Base-by-base conservation (phyloP, 1,140 invertebrate species). In the Phenacoccus solenopsis region DNA sequence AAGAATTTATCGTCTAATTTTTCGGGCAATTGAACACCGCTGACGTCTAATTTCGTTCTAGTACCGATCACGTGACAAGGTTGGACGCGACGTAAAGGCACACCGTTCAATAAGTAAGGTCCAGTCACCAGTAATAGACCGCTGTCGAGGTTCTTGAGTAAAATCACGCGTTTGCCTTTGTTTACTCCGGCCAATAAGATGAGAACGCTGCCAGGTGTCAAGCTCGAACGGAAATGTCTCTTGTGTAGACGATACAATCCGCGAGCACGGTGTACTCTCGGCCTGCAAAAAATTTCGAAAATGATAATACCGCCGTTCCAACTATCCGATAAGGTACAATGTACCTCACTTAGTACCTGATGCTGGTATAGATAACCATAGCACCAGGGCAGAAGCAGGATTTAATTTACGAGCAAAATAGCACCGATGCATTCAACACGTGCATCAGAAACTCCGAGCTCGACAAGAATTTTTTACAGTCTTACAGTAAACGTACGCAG, bases 21-120 rank as follows among this genome's bases (percentile, higher is more conserved):
- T 35, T 89, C 86, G 0, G 95, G 94, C 10, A 99, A 75, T 74
- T 93, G 88, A 49, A 96, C 85, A 24, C 79, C 81, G 4, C 85
- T 85, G 67, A 99, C 80, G 76, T 98, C 89, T 57, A 99, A 76
- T 76, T 88, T 89, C 9, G 96, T 95, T 64, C 88, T 87, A 0
- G 96, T 99, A 67, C 92, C 96, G 78, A 99, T 98, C 0, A 98
- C 92, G 78, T 91, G 98, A 70, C 88, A 88, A 78, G 98, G 96
- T 71, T 94, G 94, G 22, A 99, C 89, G 77, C 98, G 87, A 76
- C 96, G 85, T 73, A 99, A 79, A 1, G 97, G 97, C 78, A 74
- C 68, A 12, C 59, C 72, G 68, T 75, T 77, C 1, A 77, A 64
- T 25, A 73, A 74, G 69, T 73, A 76, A 20, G 75, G 75, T 49